A percentile compares a stretch with the other conserved stretches of the same genome.
Evolutionary conservation across 30 jellyfish, hydroid and myxozoan genomes (phyloP).

Genomic region (Rhopilema esculentum): DNA sequence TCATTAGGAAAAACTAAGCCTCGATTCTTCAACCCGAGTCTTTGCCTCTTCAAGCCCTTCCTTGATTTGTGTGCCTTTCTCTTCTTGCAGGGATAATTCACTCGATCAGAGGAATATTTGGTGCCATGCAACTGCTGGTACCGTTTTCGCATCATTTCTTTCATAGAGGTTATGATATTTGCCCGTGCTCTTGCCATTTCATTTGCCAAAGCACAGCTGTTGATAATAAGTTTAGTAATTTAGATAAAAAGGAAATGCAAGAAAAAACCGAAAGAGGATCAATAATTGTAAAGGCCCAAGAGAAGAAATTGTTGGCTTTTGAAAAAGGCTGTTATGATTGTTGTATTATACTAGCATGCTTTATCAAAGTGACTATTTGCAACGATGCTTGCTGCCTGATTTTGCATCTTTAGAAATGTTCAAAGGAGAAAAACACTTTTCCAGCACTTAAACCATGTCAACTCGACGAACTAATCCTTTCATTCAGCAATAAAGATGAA

Average conservation of each 20-base stretch:
- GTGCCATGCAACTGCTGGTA: neutral
- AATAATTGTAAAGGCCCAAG: neutral
- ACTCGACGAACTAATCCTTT: too few relatives aligned
- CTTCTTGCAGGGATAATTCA: neutral
- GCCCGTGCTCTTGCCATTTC: constrained; percentile 29
- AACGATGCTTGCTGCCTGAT: too few relatives aligned
- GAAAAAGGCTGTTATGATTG: neutral
- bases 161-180: constrained; percentile 12
- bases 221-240: too few relatives aligned
- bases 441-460: neutral
- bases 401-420: too few relatives aligned
- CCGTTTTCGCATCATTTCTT: constrained; percentile 34
- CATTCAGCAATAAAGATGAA: neutral
- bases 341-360: too few relatives aligned
- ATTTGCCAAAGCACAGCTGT: constrained; percentile 33
- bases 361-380: too few relatives aligned
- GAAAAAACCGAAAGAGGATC: too few relatives aligned
- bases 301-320: neutral
- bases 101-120: neutral
- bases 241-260: too few relatives aligned
- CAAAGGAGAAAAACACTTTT: neutral
- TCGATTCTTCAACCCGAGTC: neutral
- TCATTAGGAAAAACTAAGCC: neutral
- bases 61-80: constrained; percentile 15
- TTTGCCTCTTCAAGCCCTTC: neutral